Evolutionary conservation across 1,140 invertebrate species (phyloP).

Genomic region (Vanessa tameamea): DNA sequence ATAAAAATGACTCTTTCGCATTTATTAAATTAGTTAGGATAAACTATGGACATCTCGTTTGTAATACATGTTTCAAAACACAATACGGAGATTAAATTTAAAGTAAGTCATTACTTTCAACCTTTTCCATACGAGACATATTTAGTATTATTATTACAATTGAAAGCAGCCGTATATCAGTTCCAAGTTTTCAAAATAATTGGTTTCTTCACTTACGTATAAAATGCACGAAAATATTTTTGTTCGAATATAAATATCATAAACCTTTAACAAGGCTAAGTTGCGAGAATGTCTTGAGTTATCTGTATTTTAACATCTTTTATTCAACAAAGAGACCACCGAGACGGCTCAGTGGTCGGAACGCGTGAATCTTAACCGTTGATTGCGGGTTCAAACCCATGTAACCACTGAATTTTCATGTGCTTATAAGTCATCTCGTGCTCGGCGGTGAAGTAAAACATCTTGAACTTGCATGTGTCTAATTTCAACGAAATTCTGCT

Average conservation of each 20-base stretch:
- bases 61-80: neutral
- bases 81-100: constrained; percentile 45
- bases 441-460: too few relatives aligned
- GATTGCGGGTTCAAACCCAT: too few relatives aligned
- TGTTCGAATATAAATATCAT: constrained; percentile 20
- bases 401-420: too few relatives aligned
- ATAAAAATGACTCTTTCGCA: too few relatives aligned
- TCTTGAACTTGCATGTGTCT: too few relatives aligned
- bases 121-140: neutral
- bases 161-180: constrained; percentile 23
- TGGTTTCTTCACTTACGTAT: constrained; percentile 29
- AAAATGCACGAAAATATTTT: constrained; percentile 23
- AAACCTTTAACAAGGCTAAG: constrained; percentile 22
- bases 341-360: too few relatives aligned
- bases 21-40: too few relatives aligned
- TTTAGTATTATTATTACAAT: constrained; percentile 17
- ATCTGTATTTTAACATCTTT: constrained; percentile 28
- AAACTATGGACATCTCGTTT: too few relatives aligned
- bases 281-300: constrained; percentile 27
- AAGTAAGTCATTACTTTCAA: neutral
- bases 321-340: constrained; percentile 5
- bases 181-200: constrained; percentile 30
- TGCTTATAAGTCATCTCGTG: too few relatives aligned
- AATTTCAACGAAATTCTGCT: too few relatives aligned
- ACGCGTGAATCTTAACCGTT: too few relatives aligned